Percentiles rank a stretch among this genome's conserved stretches.
phyloP scores from a whole-genome alignment of 1,140 invertebrate species.

The Matsumurasca onukii region DNA sequence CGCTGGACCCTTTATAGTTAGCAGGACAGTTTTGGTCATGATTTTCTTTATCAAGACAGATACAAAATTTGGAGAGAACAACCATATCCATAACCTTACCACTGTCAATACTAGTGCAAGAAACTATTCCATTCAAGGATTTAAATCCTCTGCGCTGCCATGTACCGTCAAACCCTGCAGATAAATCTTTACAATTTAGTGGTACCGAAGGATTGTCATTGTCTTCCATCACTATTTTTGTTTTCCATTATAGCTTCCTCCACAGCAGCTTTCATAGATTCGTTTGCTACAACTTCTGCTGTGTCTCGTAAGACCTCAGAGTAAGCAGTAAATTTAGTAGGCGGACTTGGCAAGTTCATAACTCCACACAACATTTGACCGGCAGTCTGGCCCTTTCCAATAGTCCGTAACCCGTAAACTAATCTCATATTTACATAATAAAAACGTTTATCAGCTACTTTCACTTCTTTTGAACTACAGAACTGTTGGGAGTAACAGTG shows the following conservation, averaged over 20 bases:
- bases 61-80: constrained; percentile 16
- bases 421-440: constrained; percentile 35
- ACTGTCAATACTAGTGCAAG: constrained; percentile 19
- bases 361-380: constrained; percentile 32
- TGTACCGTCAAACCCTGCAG: constrained; percentile 35
- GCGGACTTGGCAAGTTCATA: constrained; percentile 32
- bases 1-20: constrained; percentile 22
- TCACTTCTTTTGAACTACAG: no score
- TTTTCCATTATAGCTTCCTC: constrained; percentile 25
- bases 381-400: constrained; percentile 30
- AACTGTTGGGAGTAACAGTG: no score
- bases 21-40: constrained; percentile 20
- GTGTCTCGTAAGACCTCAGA: not conserved
- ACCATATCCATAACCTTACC: constrained; percentile 27
- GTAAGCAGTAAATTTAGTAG: constrained; percentile 27
- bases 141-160: constrained; percentile 32
- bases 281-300: constrained; percentile 5
- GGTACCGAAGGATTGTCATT: not conserved
- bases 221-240: constrained; percentile 3
- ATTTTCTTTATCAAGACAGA: constrained; percentile 13
- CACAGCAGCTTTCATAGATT: constrained; percentile 24
- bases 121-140: constrained; percentile 25
- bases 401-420: constrained; percentile 31
- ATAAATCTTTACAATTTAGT: constrained; percentile 25
- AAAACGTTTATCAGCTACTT: no score